These are phyloP conservation scores for Trachelus stipa DNA, from an alignment of 2,888 invertebrate species.

Conservation along the genomic window DNA sequence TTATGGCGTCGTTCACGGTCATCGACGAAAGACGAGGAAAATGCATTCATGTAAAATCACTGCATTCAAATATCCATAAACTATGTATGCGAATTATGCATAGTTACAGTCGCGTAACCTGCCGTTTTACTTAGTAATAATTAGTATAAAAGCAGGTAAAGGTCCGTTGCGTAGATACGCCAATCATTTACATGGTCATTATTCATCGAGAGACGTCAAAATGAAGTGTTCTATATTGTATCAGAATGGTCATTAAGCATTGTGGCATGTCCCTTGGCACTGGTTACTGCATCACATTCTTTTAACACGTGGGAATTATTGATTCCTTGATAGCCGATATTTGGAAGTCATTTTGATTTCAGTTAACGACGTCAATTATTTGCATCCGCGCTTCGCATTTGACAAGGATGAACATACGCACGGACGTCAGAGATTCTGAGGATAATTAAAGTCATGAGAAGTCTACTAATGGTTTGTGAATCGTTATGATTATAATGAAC, in stretches of 20 bases:
- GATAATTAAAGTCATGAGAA: background rate
- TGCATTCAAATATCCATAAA: background rate
- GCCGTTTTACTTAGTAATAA: background rate
- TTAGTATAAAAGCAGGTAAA: background rate
- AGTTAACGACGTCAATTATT: background rate
- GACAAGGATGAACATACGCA: background rate
- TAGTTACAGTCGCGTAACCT: background rate
- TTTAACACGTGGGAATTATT: background rate
- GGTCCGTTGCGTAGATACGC: background rate
- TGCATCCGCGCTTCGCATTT: background rate
- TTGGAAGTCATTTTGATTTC: background rate
- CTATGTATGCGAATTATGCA: background rate
- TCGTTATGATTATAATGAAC: background rate
- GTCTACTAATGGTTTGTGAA: background rate
- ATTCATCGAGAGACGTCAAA: background rate
- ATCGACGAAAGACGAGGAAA: background rate
- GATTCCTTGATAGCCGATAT: background rate
- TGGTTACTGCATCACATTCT: no score
- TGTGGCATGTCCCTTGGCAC: no score
- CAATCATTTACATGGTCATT: background rate
- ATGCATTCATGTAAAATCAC: background rate
- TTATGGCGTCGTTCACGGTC: background rate
- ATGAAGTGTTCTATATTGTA: background rate
- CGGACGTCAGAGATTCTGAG: background rate
- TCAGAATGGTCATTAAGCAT: background rate